A percentile compares a stretch with the other conserved stretches of the same genome.
These are phyloP conservation scores for Chascanopsetta lugubris DNA, from an alignment of 2,113 vertebrate species.

Conservation along the genomic window DNA sequence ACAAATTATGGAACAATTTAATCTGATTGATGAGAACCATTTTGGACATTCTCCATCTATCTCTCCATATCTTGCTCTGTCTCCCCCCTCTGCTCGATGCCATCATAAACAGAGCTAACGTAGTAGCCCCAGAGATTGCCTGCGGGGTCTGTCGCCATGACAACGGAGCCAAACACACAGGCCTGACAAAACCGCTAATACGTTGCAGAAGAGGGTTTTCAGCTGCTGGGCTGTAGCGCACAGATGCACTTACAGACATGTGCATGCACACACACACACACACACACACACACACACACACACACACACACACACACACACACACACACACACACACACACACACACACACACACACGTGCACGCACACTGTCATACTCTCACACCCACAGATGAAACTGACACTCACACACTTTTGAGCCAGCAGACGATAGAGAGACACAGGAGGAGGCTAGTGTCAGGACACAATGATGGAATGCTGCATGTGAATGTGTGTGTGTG, in stretches of 20 bases:
- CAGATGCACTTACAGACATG: background rate
- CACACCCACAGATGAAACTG: background rate
- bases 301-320: conserved; percentile 1
- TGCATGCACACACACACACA: background rate
- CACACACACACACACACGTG: too few species aligned
- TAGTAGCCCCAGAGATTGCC: conserved; percentile 58
- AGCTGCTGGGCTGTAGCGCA: conserved; percentile 31
- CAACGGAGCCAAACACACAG: conserved; percentile 68
- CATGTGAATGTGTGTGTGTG: background rate
- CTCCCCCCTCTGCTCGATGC: conserved; percentile 30
- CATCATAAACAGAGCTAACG: conserved; percentile 71
- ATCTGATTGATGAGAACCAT: conserved; percentile 32
- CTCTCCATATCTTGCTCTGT: conserved; percentile 30
- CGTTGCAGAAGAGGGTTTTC: conserved; percentile 53
- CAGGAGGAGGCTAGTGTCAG: background rate
- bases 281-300: too few species aligned
- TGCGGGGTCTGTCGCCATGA: conserved; percentile 55
- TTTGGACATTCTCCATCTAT: conserved; percentile 30
- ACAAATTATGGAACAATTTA: conserved; percentile 1
- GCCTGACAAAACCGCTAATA: conserved; percentile 75
- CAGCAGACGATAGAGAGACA: conserved; percentile 21
- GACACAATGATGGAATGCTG: background rate
- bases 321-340: too few species aligned
- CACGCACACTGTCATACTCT: too few species aligned
- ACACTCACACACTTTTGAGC: background rate